Evolutionary conservation across 2,888 invertebrate species (phyloP).

Genomic region (Watsonalla binaria): DNA sequence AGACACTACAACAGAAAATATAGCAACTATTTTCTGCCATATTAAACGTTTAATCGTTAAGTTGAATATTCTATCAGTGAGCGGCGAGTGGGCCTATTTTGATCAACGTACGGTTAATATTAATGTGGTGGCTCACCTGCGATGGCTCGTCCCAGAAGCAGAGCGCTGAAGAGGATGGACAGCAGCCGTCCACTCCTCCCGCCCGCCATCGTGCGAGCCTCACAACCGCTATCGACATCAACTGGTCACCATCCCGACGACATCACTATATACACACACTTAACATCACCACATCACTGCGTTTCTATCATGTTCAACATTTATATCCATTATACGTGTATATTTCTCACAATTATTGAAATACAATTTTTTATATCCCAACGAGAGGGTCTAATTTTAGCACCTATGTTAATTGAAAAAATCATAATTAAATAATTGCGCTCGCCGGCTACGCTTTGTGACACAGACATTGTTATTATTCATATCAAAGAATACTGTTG

Average conservation of each 20-base stretch:
- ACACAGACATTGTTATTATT: no score
- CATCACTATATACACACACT: conserved; percentile 13
- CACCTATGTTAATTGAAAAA: no score
- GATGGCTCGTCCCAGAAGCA: conserved; percentile 67
- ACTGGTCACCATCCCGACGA: conserved; percentile 37
- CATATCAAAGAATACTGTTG: no score
- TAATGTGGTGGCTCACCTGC: conserved; percentile 49
- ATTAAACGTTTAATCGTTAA: no score
- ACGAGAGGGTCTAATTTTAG: no score
- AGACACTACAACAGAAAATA: no score
- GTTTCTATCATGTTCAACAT: background rate
- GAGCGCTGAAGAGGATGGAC: conserved; percentile 67
- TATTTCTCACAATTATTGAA: no score
- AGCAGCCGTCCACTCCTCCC: conserved; percentile 54
- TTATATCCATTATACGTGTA: background rate
- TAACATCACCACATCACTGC: conserved; percentile 8
- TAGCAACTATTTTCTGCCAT: no score
- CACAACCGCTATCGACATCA: conserved; percentile 35
- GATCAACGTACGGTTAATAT: conserved; percentile 16
- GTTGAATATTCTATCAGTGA: no score
- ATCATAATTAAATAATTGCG: no score
- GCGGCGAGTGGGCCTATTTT: background rate
- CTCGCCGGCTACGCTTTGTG: no score
- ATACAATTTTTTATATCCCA: no score
- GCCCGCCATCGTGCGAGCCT: conserved; percentile 51